Evolutionary conservation across 2,113 vertebrate species (phyloP).

Genomic region (Podarcis muralis): DNA sequence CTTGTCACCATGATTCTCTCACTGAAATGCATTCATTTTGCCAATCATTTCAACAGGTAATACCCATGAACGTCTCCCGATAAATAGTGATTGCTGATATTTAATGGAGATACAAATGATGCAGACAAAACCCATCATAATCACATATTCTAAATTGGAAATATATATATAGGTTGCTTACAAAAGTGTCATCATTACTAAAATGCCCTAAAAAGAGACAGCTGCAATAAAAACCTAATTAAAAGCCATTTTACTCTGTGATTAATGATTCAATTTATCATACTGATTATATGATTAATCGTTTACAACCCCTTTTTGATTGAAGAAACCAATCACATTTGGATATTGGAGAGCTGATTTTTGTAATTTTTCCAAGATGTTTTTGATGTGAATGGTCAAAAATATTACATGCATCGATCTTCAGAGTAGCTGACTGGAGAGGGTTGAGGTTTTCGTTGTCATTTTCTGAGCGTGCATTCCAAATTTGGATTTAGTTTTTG

Average conservation of each 20-base stretch:
- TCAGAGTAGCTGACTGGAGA: background rate
- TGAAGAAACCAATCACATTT: slow-evolving; percentile 1
- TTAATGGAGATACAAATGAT: background rate
- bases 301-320: slow-evolving; percentile 16
- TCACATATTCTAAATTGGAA: slow-evolving; percentile 7
- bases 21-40: background rate
- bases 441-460: no score
- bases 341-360: background rate
- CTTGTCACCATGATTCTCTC: background rate
- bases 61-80: background rate
- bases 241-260: slow-evolving; percentile 20
- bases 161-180: slow-evolving; percentile 3
- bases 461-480: background rate
- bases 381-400: background rate
- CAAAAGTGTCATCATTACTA: slow-evolving; percentile 4
- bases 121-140: slow-evolving; percentile 4
- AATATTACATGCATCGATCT: background rate
- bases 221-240: slow-evolving; percentile 15
- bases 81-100: background rate
- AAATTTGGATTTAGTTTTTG: background rate
- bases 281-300: slow-evolving; percentile 22
- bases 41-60: background rate
- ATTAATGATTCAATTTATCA: slow-evolving; percentile 27
- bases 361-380: background rate
- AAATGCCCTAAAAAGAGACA: background rate